A percentile compares a stretch with the other conserved stretches of the same genome.
Evolutionary conservation across 2,113 vertebrate species (phyloP).

Genomic region (Megalops atlanticus): DNA sequence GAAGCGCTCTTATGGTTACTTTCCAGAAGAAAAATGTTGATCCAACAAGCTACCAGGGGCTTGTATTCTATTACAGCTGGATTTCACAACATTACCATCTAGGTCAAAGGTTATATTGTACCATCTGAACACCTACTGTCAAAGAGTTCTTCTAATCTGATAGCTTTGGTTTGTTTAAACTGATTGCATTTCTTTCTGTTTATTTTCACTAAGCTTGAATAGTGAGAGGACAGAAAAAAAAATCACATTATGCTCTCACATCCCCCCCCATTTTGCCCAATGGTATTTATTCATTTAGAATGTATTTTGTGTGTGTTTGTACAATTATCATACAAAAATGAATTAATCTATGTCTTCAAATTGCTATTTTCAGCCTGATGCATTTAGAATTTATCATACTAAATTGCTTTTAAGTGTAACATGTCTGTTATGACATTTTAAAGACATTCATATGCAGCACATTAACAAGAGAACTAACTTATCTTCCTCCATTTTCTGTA

Average conservation of each 20-base stretch:
- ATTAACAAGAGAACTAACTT: not conserved
- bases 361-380: not conserved
- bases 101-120: slow-evolving; percentile 60
- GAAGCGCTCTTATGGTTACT: slow-evolving; percentile 58
- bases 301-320: not conserved
- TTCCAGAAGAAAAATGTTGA: slow-evolving; percentile 47
- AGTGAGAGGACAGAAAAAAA: not conserved
- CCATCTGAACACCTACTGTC: slow-evolving; percentile 44
- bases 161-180: slow-evolving; percentile 41
- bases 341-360: not conserved
- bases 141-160: slow-evolving; percentile 54
- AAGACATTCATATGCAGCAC: not conserved
- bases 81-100: slow-evolving; percentile 60
- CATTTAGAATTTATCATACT: not conserved
- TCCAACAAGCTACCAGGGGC: slow-evolving; percentile 53
- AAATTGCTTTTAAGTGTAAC: not conserved
- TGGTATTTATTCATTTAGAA: slow-evolving; percentile 18
- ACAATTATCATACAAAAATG: not conserved
- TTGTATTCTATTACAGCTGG: slow-evolving; percentile 55
- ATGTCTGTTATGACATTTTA: not conserved
- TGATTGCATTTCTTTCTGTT: slow-evolving; percentile 54
- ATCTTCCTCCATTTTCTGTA: not conserved
- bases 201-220: slow-evolving; percentile 9
- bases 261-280: slow-evolving; percentile 16
- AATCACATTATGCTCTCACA: too few species aligned